Conservation (phyloP, 2,113 vertebrate genomes). For the Electrona antarctica region DNA sequence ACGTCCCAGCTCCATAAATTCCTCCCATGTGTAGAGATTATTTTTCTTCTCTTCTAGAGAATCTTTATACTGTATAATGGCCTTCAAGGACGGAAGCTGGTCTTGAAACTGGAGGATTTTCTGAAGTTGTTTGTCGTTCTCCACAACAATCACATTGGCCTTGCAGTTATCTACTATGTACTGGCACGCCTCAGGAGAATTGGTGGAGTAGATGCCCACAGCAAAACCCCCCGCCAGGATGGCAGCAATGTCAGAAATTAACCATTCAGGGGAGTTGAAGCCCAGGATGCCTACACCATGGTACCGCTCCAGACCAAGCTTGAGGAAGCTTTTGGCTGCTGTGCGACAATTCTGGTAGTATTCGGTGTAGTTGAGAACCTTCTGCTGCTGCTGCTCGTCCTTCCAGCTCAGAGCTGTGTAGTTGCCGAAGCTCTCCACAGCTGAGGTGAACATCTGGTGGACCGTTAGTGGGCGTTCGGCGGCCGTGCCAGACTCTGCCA, state of each 20-base stretch:
- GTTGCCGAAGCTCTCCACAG: conserved; percentile 62
- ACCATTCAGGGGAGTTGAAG: conserved; percentile 92
- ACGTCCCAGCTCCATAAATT: conserved; percentile 87
- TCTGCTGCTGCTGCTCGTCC: conserved; percentile 70
- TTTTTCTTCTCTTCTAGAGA: conserved; percentile 78
- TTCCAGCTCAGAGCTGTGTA: conserved; percentile 78
- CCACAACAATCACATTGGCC: conserved; percentile 88
- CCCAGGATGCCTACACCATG: conserved; percentile 92
- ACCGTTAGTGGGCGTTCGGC: conserved; percentile 75
- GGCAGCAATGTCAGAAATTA: conserved; percentile 85
- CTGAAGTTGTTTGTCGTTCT: conserved; percentile 89
- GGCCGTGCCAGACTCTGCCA: conserved; percentile 64
- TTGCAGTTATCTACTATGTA: conserved; percentile 85
- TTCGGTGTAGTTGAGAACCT: conserved; percentile 68
- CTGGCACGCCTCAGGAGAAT: conserved; percentile 84
- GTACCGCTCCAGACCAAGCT: conserved; percentile 91
- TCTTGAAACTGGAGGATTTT: conserved; percentile 89
- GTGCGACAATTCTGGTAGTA: conserved; percentile 80
- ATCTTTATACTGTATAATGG: conserved; percentile 87
- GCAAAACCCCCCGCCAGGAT: conserved; percentile 91
- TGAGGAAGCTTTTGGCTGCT: conserved; percentile 78
- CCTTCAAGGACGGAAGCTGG: conserved; percentile 86
- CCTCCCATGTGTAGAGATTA: conserved; percentile 87
- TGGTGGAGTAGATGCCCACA: conserved; percentile 72
- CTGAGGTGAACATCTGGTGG: conserved; percentile 73